These are phyloP conservation scores for Zalophus californianus DNA, from an alignment of 2,797 vertebrate species.

Conservation along the genomic window DNA sequence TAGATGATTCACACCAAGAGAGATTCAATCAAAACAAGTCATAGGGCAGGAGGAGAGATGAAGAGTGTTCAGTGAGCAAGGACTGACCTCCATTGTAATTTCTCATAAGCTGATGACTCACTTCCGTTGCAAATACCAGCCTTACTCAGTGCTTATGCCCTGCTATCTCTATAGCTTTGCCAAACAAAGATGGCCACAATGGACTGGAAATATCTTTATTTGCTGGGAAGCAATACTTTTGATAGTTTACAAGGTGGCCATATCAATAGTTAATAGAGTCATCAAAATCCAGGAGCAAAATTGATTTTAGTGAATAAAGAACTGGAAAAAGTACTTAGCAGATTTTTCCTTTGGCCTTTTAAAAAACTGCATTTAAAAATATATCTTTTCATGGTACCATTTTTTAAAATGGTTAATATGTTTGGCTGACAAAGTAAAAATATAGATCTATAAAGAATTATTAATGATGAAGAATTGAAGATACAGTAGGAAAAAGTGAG, in stretches of 20 bases:
- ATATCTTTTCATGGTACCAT: neutral
- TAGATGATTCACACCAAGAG: neutral
- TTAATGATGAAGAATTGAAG: conserved; percentile 53
- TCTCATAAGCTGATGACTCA: conserved; percentile 46
- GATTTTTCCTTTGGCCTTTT: conserved; percentile 40
- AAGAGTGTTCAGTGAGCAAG: neutral
- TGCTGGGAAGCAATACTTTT: neutral
- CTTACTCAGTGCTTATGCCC: neutral
- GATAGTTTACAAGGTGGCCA: neutral
- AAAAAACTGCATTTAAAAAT: neutral
- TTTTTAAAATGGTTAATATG: conserved; percentile 52
- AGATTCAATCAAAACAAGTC: conserved; percentile 18
- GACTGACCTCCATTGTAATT: neutral
- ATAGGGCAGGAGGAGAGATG: neutral
- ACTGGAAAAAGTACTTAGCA: conserved; percentile 4
- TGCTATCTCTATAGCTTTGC: neutral
- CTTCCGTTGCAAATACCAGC: neutral
- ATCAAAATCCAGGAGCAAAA: conserved; percentile 50
- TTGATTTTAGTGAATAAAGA: conserved; percentile 41
- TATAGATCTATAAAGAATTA: conserved; percentile 44
- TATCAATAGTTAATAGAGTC: conserved; percentile 52
- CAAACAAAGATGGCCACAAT: neutral
- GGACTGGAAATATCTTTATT: neutral
- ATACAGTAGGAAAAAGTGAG: conserved; percentile 60
- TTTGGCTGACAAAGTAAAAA: conserved; percentile 59